These are phyloP conservation scores for Zoroaster sp. DNA, from an alignment of 53 echinoderm and acorn worm genomes.

Conservation along the genomic window DNA sequence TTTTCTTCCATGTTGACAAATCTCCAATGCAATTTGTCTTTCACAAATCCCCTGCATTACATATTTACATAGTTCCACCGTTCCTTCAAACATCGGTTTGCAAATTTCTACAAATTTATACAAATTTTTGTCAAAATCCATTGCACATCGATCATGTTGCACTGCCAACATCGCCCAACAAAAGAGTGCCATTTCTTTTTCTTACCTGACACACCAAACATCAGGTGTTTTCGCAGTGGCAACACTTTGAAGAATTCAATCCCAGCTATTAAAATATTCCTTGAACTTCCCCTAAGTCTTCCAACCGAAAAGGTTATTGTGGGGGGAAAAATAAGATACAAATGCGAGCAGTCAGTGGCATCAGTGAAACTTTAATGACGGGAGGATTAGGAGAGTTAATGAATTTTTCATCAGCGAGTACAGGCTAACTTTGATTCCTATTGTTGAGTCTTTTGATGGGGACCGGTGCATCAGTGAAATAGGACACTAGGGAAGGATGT, in stretches of 20 bases:
- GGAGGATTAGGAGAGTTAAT: slow-evolving; percentile 3
- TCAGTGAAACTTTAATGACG: slow-evolving; percentile 9
- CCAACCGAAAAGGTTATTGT: not conserved
- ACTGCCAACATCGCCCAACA: too few relatives aligned
- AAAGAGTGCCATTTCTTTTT: not conserved
- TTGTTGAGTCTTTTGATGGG: not conserved
- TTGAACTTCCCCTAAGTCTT: not conserved
- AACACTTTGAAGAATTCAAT: not conserved
- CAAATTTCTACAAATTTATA: too few relatives aligned
- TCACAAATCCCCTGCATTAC: slow-evolving; percentile 1
- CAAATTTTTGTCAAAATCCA: too few relatives aligned
- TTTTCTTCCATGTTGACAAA: slow-evolving; percentile 1
- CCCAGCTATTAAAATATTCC: not conserved
- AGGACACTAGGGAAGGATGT: slow-evolving; percentile 27
- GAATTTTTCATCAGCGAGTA: slow-evolving; percentile 19
- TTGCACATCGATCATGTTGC: too few relatives aligned
- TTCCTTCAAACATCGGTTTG: too few relatives aligned
- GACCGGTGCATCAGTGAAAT: slow-evolving; percentile 30
- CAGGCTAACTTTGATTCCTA: slow-evolving; percentile 6
- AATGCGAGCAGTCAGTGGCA: not conserved
- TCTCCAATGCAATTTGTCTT: not conserved
- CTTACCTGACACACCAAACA: not conserved
- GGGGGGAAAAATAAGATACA: not conserved
- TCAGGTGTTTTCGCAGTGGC: not conserved
- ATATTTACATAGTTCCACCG: slow-evolving; percentile 34